phyloP scores from a whole-genome alignment of 2,797 vertebrate species.

The Toxotes lorentzi region DNA sequence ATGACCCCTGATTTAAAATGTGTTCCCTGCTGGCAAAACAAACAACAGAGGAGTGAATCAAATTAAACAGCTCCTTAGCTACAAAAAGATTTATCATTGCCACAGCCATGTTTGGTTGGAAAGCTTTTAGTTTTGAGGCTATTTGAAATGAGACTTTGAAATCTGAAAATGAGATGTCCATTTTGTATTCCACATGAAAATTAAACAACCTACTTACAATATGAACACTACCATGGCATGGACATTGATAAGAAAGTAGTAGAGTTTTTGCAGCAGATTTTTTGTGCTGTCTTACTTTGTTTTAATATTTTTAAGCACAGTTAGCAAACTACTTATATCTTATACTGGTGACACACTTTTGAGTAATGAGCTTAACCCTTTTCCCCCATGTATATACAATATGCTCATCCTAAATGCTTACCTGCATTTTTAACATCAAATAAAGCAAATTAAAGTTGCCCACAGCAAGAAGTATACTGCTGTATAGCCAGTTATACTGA shows the following conservation, averaged over 20 bases:
- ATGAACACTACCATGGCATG: neutral
- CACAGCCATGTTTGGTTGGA: neutral
- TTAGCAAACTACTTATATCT: neutral
- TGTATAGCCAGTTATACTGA: neutral
- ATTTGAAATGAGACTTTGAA: neutral
- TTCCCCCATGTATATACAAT: neutral
- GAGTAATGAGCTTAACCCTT: neutral
- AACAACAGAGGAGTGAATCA: neutral
- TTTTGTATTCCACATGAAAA: neutral
- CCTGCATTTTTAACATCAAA: neutral
- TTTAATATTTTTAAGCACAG: neutral
- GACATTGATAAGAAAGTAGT: neutral
- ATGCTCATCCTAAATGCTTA: neutral
- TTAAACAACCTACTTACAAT: neutral
- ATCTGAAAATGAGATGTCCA: neutral
- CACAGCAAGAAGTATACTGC: neutral
- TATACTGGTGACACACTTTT: neutral
- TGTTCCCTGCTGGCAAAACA: neutral
- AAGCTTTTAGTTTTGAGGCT: neutral
- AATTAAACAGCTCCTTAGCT: neutral
- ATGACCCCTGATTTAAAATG: neutral
- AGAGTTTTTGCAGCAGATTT: too few species aligned
- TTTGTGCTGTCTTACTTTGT: neutral
- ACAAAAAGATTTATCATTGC: neutral
- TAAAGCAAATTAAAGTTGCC: neutral